Evolutionary conservation across 2,113 vertebrate genomes (phyloP), one percentile per base, ranked within the genome.

Genomic region (Pagrus major): DNA sequence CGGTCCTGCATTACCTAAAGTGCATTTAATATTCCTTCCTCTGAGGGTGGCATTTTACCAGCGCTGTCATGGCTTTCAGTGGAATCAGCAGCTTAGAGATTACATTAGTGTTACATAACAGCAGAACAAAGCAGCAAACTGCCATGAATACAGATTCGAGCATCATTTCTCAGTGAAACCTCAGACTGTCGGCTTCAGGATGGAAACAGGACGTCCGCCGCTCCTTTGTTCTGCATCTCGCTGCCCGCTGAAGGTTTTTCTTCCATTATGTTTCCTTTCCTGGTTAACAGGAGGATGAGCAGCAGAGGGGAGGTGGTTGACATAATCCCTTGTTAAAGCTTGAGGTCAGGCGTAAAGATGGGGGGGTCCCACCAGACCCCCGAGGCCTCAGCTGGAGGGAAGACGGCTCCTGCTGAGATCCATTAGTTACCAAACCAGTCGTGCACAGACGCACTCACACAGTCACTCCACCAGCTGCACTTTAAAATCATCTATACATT

Each of bases 391-490:
- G 85, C 80, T 69, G 76, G 72, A 69, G 23, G n/a, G 15, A n/a
- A 41, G 60, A 46, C 4, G 6, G 23, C 76, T 66, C 81, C 60
- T 4, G 31, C 65, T 72, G 74, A 46, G 49, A 65, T 42, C 64
- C 72, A 84, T 84, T 83, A 76, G 76, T 80, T 78, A 74, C 74
- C 46, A 64, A 85, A 73, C 68, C 33, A 77, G 39, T 39, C 3
- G 41, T 18, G 16, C 61, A 76, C 74, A 42, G 29, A 23, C 64
- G 35, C 20, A n/a, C 64, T 33, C 25, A 64, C 61, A 46, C 15
- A 16, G 18, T 52, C 60, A 29, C 37, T 55, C 51, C 47, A 64
- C 42, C 42, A 29, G 25, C 41, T 65, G 61, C 18, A 29, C 27
- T n/a, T 56, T 56, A 5, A 46, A 46, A 47, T 7, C 63, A 12